Evolutionary conservation across 2,888 invertebrate species (phyloP).

Genomic region (Pristionchus maxplancki): DNA sequence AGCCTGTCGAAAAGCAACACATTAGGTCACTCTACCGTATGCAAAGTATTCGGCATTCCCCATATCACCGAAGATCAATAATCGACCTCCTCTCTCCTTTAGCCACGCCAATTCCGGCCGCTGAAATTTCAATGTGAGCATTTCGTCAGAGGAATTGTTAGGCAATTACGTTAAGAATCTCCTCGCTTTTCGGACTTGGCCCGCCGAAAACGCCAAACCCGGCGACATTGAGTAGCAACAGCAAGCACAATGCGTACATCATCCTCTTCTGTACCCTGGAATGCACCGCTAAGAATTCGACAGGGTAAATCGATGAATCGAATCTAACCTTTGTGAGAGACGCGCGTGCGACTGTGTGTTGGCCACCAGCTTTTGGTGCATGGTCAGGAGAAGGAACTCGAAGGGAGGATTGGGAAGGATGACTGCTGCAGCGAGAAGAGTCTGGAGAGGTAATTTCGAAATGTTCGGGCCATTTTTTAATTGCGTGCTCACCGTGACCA

Average conservation of each 20-base stretch:
- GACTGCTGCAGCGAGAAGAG: background rate
- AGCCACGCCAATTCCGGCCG: background rate
- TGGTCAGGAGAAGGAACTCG: background rate
- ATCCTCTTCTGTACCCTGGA: background rate
- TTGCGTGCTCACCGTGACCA: background rate
- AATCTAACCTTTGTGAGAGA: background rate
- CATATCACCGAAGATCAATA: background rate
- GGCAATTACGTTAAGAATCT: background rate
- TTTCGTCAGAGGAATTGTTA: background rate
- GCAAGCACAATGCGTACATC: background rate
- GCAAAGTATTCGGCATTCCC: background rate
- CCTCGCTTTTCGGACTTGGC: background rate
- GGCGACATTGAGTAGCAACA: background rate
- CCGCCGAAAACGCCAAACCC: background rate
- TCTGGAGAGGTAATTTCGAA: too few species aligned
- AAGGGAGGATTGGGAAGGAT: background rate
- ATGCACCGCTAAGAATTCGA: too few species aligned
- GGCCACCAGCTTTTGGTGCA: background rate
- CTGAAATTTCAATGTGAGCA: background rate
- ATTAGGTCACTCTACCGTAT: background rate
- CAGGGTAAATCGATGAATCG: background rate
- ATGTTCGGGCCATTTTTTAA: too few species aligned
- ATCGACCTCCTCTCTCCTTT: background rate
- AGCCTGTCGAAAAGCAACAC: background rate
- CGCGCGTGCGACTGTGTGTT: background rate